Percentiles rank a stretch among this genome's conserved stretches.
Evolutionary conservation across 2,797 vertebrate species (phyloP).

Genomic region (Spatula versicolor): DNA sequence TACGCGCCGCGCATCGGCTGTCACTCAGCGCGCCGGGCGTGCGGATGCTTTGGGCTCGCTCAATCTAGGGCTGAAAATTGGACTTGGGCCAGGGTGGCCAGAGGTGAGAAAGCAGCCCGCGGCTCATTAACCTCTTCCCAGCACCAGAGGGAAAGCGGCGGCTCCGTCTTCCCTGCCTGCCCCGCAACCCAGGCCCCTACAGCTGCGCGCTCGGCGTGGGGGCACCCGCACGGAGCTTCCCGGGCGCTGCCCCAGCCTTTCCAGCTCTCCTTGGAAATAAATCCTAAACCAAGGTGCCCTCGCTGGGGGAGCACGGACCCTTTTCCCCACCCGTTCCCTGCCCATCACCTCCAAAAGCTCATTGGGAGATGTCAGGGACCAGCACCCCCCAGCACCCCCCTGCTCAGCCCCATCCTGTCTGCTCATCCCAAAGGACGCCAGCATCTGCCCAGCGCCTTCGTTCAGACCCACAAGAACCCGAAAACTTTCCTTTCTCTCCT

Average conservation of each 20-base stretch:
- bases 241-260: background rate
- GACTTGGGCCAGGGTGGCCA: slow-evolving; percentile 3
- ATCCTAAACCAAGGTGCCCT: background rate
- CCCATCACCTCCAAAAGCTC: background rate
- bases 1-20: background rate
- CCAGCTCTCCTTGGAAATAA: background rate
- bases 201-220: accelerated
- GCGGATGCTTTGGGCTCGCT: background rate
- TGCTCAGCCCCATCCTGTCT: background rate
- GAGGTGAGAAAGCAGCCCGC: slow-evolving; percentile 53
- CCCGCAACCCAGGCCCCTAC: background rate
- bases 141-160: accelerated
- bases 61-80: slow-evolving; percentile 62
- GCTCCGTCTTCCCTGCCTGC: background rate
- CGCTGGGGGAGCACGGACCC: background rate
- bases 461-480: background rate
- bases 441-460: background rate
- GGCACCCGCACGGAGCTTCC: background rate
- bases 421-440: background rate
- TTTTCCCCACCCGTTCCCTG: background rate
- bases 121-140: slow-evolving; percentile 40
- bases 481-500: slow-evolving; percentile 51
- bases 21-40: background rate
- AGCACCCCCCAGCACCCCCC: background rate
- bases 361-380: accelerated